Evolutionary conservation across 2,888 invertebrate genomes (phyloP), one percentile per base, ranked within the genome.

Genomic region (Eilema caniola): DNA sequence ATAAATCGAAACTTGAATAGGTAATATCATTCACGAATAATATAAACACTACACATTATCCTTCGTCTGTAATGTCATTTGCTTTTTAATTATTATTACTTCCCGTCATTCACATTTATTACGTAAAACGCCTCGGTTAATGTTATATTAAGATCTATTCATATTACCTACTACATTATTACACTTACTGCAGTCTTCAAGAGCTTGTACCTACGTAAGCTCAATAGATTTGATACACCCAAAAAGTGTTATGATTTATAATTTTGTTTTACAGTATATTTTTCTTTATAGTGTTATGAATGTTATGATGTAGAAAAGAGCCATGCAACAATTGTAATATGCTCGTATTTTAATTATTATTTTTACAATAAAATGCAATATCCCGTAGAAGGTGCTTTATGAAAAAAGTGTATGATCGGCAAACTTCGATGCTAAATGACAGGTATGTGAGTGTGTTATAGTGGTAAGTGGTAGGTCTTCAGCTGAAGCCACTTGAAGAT

Each of bases 31-130:
- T 70, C 72, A 68, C 74, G 77, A 79, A 79, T 76, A 72, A 84
- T 78, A 76, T 83, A 71, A 81, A 81, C 14, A 69, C 68, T 68
- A 24, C 8, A 70, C 67, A 78, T 83, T 81, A 83, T 85, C 82
- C 82, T 81, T 82, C 77, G 72, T 24, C 66, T 60, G 41, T 80
- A 81, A 77, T 80, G 74, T 77, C 73, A 81, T 71, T 73, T 57
- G 71, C 47, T 62, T 62, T 78, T 72, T 78, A 76, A 78, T 78
- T 75, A 73, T 69, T 37, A 72, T 75, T 62, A 69, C 67, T 69
- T 71, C 78, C 74, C 69, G 72, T 31, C 66, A 41, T 77, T 70
- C 72, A 60, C 53, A 28, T 31, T 61, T 65, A 74, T 56, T n/a
- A 41, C 41, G 3, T 25, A 31, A 31, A 65, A 64, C 31, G 53